Evolutionary conservation across 2,888 invertebrate species (phyloP).

Genomic region (Monoplex corrugatus): DNA sequence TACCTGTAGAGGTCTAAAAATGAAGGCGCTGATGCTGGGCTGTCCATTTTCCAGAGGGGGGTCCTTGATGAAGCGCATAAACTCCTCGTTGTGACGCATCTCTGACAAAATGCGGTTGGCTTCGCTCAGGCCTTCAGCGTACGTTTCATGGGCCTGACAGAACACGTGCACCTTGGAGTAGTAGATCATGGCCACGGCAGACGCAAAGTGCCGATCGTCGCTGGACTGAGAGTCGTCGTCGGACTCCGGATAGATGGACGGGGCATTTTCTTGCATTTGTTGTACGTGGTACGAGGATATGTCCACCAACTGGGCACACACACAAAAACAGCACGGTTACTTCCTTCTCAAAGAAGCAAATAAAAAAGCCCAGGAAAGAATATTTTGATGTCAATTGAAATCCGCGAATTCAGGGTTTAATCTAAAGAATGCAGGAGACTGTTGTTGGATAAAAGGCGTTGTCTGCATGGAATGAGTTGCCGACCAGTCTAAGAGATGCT

Average conservation of each 20-base stretch:
- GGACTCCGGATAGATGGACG: constrained; percentile 69
- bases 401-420: too few relatives aligned
- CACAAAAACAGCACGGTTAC: too few relatives aligned
- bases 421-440: too few relatives aligned
- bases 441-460: too few relatives aligned
- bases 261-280: constrained; percentile 76
- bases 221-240: constrained; percentile 71
- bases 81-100: constrained; percentile 69
- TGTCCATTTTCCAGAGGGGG: constrained; percentile 64
- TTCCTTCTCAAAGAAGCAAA: too few relatives aligned
- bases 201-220: constrained; percentile 68
- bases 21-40: constrained; percentile 72
- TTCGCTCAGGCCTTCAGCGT: constrained; percentile 74
- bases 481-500: too few relatives aligned
- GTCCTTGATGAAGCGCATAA: constrained; percentile 73
- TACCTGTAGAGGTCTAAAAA: constrained; percentile 66
- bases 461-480: too few relatives aligned
- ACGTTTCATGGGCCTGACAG: constrained; percentile 76
- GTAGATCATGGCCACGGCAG: constrained; percentile 75
- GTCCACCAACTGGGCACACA: constrained; percentile 68
- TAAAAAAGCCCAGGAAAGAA: too few relatives aligned
- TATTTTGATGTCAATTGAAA: too few relatives aligned
- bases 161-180: constrained; percentile 75
- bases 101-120: constrained; percentile 71
- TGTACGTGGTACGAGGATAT: constrained; percentile 77